Evolutionary conservation across 2,888 invertebrate species (phyloP), one percentile per base, ranked within the genome.

Genomic region (Allolobophora icterica): DNA sequence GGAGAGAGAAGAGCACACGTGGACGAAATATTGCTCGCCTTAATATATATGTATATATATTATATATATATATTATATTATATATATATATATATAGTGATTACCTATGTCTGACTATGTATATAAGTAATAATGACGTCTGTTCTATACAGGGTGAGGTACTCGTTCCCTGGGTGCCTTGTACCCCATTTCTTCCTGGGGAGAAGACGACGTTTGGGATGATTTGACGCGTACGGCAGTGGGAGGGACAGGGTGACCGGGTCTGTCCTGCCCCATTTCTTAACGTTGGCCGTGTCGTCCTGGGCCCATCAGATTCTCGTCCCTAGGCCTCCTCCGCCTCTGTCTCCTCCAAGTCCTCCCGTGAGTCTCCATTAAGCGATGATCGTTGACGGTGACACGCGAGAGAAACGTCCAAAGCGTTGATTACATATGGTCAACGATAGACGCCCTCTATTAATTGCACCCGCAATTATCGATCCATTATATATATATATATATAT

Each of bases 381-480:
- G 71, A 71, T 71, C 71, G 71, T n/a, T 71, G 71, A n/a, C 71
- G 71, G 71, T 71, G 71, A 71, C 71, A 71, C 71, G 71, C 30
- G n/a, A 71, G n/a, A n/a, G n/a, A 17, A 71, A 52, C 52, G 52
- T 52, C 24, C 52, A 71, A 71, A 30, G n/a, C 71, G 71, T 71
- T 71, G 71, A 71, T 71, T 71, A n/a, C 71, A 71, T 71, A 71
- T 71, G 71, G 71, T 71, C 71, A 8, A 3, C 71, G n/a, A 71
- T 1, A 17, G n/a, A 30, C 52, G 24, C 52, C n/a, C 52, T 71
- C 3, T n/a, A 71, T 71, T 71, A 71, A 71, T 71, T 71, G 71
- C 71, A 71, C 71, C 71, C n/a, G 71, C n/a, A 71, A 71, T 71
- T 71, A 71, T 71, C 71, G 30, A 71, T 71, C 71, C n/a, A 71